A percentile compares a stretch with the other conserved stretches of the same genome.
Conservation (phyloP, 1,140 invertebrate species). For the Cheumatopsyche charites region DNA sequence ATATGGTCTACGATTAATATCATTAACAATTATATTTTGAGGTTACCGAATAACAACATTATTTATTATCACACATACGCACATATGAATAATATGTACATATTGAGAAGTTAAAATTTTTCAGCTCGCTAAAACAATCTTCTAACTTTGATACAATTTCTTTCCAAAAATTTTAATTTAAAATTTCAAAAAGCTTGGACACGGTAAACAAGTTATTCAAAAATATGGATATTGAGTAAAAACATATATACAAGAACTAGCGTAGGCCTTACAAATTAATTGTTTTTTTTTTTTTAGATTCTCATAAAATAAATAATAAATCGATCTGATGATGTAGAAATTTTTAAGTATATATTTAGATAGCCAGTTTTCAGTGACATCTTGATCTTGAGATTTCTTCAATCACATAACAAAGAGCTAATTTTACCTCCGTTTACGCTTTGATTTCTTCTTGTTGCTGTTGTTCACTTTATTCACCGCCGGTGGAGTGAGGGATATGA, state of each 20-base stretch:
- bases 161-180: too few relatives aligned
- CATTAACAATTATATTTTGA: constrained; percentile 6
- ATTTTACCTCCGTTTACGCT: constrained; percentile 47
- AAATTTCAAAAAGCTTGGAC: too few relatives aligned
- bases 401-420: neutral
- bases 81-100: too few relatives aligned
- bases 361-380: neutral
- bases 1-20: constrained; percentile 2
- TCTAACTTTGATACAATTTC: too few relatives aligned
- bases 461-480: constrained; percentile 38
- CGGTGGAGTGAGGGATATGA: constrained; percentile 17
- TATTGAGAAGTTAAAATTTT: too few relatives aligned
- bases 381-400: neutral
- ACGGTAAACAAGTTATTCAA: neutral
- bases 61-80: constrained; percentile 5
- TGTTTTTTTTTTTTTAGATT: neutral
- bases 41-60: neutral
- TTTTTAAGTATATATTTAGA: neutral
- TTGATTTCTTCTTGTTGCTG: constrained; percentile 47
- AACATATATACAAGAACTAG: neutral
- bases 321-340: neutral
- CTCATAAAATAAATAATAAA: neutral
- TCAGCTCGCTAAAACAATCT: too few relatives aligned
- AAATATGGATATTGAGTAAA: neutral
- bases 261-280: constrained; percentile 3